These are phyloP conservation scores for Eupsittula cactorum DNA, from an alignment of 2,113 vertebrate species.

Conservation along the genomic window DNA sequence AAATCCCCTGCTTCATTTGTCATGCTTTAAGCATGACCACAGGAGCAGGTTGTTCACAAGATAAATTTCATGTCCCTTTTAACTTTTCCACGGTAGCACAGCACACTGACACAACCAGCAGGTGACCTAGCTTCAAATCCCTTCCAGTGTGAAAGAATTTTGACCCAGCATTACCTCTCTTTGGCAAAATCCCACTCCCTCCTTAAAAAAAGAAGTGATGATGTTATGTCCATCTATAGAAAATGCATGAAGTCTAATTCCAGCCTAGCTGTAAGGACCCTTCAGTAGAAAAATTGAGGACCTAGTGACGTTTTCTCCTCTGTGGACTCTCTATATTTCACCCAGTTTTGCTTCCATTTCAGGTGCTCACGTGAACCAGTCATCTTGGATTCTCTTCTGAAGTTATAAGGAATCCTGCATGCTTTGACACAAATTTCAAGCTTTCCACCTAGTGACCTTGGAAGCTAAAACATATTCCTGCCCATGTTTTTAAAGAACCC, in stretches of 20 bases:
- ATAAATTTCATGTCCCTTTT: conserved; percentile 26
- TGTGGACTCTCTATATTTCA: neutral
- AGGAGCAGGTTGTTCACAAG: conserved; percentile 22
- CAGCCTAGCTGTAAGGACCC: neutral
- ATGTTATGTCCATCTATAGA: neutral
- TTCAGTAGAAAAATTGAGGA: neutral
- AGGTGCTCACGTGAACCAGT: neutral
- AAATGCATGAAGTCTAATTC: neutral
- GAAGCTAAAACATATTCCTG: neutral
- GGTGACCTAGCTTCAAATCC: neutral
- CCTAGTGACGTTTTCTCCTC: neutral
- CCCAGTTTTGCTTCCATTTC: neutral
- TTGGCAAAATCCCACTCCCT: neutral
- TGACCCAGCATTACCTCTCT: neutral
- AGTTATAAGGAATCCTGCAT: neutral
- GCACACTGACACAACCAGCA: neutral
- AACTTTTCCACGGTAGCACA: neutral
- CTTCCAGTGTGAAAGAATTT: neutral
- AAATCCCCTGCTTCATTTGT: conserved; percentile 55
- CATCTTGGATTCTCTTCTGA: neutral
- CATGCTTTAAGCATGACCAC: conserved; percentile 33
- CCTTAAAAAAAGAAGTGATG: neutral
- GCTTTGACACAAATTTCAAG: neutral
- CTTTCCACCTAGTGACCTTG: neutral
- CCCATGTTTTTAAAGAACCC: neutral